Evolutionary conservation across 2,113 vertebrate genomes (phyloP).

Genomic region (Glaucomys volans): DNA sequence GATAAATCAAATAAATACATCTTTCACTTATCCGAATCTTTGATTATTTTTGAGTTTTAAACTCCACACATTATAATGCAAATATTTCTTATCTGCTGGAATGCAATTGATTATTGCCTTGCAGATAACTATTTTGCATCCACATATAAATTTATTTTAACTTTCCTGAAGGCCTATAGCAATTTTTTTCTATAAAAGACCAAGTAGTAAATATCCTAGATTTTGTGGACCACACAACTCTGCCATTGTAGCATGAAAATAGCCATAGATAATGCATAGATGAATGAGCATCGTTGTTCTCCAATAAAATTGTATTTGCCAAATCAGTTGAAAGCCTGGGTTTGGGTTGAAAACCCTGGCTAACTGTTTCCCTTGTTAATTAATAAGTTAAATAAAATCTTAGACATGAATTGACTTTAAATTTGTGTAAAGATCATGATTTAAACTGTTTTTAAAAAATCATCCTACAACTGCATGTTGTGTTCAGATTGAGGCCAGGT

Average conservation of each 20-base stretch:
- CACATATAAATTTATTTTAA: slow-evolving; percentile 28
- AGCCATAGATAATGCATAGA: background rate
- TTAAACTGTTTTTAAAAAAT: slow-evolving; percentile 3
- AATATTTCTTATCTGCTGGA: slow-evolving; percentile 32
- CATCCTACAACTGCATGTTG: slow-evolving; percentile 25
- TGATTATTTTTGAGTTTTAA: slow-evolving; percentile 14
- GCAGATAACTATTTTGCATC: background rate
- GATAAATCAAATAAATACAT: too few relatives aligned
- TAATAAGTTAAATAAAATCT: slow-evolving; percentile 49
- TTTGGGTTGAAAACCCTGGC: background rate
- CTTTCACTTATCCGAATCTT: background rate
- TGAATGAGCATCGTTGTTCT: background rate
- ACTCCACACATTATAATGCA: slow-evolving; percentile 40
- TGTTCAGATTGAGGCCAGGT: slow-evolving; percentile 69
- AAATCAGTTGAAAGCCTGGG: background rate
- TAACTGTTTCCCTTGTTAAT: slow-evolving; percentile 24
- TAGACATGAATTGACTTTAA: slow-evolving; percentile 39
- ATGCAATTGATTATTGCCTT: slow-evolving; percentile 6
- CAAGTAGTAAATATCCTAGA: background rate
- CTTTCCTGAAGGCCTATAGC: background rate
- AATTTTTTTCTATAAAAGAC: background rate
- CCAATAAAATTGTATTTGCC: slow-evolving; percentile 26
- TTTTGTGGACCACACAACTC: background rate
- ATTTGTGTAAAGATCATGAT: slow-evolving; percentile 46
- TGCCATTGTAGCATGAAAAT: background rate